A percentile compares a stretch with the other conserved stretches of the same genome.
phyloP scores from a whole-genome alignment of 2,113 vertebrate genomes.

The Takifugu bimaculatus region DNA sequence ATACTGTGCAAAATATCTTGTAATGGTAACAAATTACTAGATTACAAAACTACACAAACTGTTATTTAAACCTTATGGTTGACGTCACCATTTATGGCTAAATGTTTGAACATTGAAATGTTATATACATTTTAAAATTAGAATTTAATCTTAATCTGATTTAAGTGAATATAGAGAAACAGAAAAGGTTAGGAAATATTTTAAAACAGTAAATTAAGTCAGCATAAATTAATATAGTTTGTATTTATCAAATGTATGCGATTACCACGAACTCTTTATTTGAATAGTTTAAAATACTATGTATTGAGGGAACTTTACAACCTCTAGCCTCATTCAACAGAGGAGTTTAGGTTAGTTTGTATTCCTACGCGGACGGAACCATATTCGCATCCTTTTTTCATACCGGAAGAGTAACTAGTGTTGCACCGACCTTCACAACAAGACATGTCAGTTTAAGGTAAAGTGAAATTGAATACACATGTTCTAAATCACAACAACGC shows the following conservation, averaged over 20 bases:
- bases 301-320: no score
- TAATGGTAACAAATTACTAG: no score
- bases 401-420: slow-evolving; percentile 42
- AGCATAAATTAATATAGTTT: background rate
- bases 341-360: background rate
- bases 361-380: slow-evolving; percentile 22
- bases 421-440: slow-evolving; percentile 41
- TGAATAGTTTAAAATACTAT: no score
- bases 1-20: no score
- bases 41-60: no score
- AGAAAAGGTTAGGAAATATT: background rate
- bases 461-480: slow-evolving; percentile 11
- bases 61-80: no score
- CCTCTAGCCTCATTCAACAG: no score
- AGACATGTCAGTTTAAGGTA: slow-evolving; percentile 32
- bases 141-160: background rate
- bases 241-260: no score
- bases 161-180: background rate
- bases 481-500: no score
- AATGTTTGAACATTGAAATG: background rate
- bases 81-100: no score
- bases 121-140: background rate
- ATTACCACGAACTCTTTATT: no score
- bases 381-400: slow-evolving; percentile 31
- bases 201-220: background rate